A percentile compares a stretch with the other conserved stretches of the same genome.
phyloP scores from a whole-genome alignment of 2,797 vertebrate genomes.

The Pampus argenteus region DNA sequence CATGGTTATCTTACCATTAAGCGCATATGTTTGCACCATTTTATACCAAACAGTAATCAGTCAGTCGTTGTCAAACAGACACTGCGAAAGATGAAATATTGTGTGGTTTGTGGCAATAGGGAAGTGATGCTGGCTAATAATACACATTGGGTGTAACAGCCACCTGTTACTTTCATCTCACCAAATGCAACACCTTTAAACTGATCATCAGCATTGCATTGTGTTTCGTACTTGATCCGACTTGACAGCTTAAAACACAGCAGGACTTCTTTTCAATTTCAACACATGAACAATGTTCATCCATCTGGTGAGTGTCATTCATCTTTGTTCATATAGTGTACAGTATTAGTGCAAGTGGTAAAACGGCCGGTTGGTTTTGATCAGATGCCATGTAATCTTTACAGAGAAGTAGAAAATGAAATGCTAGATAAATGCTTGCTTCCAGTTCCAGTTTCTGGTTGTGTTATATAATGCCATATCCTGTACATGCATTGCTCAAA shows the following conservation, averaged over 20 bases:
- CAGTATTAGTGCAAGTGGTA: background rate
- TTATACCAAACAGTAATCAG: background rate
- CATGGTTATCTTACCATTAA: background rate
- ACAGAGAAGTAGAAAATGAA: slow-evolving; percentile 10
- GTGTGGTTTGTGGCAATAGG: slow-evolving; percentile 55
- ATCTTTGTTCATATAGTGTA: slow-evolving; percentile 15
- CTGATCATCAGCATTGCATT: slow-evolving; percentile 11
- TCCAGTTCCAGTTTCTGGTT: background rate
- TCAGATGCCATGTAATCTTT: slow-evolving; percentile 4
- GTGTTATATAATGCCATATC: background rate
- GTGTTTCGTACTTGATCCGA: slow-evolving; percentile 25
- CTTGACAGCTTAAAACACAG: slow-evolving; percentile 29
- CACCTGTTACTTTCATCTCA: slow-evolving; percentile 76
- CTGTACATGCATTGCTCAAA: background rate
- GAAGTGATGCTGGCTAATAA: slow-evolving; percentile 80
- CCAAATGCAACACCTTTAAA: slow-evolving; percentile 13
- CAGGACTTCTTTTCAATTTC: slow-evolving; percentile 18
- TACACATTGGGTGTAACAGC: slow-evolving; percentile 53
- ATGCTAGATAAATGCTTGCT: background rate
- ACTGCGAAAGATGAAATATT: slow-evolving; percentile 2
- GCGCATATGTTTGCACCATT: background rate
- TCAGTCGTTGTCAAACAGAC: background rate
- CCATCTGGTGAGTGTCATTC: slow-evolving; percentile 63
- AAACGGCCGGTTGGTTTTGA: slow-evolving; percentile 4
- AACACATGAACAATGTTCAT: slow-evolving; percentile 57